These are phyloP conservation scores for Tanypteryx hageni DNA, from an alignment of 2,888 invertebrate species.

Conservation along the genomic window DNA sequence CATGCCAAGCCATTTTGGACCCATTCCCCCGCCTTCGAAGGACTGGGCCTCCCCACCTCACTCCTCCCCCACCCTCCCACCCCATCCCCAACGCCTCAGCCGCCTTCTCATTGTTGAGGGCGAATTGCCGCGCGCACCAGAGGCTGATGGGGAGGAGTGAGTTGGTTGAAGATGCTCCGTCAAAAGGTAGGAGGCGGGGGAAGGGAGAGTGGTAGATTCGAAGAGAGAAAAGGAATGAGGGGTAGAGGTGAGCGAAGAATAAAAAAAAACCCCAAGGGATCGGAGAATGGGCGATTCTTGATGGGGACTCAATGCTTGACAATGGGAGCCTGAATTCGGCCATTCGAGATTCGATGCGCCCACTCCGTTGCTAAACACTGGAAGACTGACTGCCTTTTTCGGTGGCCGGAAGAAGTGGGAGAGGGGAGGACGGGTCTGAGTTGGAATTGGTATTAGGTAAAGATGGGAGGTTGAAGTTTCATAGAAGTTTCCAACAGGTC, in stretches of 20 bases:
- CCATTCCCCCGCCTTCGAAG: neutral
- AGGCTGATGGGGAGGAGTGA: neutral
- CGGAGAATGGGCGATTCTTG: neutral
- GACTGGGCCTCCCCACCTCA: neutral
- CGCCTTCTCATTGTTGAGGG: neutral
- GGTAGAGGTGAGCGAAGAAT: neutral
- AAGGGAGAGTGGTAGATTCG: neutral
- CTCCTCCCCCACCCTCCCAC: neutral
- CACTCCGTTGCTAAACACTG: constrained; percentile 38
- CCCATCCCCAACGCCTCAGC: neutral
- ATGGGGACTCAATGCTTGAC: constrained; percentile 19
- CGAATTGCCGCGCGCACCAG: neutral
- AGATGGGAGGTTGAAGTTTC: constrained; percentile 19
- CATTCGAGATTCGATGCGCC: constrained; percentile 45
- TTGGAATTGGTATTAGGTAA: neutral
- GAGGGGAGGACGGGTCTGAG: neutral
- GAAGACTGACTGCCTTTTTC: constrained; percentile 29
- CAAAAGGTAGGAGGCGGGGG: neutral
- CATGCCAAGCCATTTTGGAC: neutral
- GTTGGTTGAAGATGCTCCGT: neutral
- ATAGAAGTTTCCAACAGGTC: neutral
- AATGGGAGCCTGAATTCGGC: constrained; percentile 29
- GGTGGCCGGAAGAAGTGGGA: neutral
- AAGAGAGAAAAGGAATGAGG: neutral
- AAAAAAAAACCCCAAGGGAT: constrained; percentile 30